Base-by-base conservation (phyloP, 1,140 invertebrate genomes). In the Scaptomyza graminum region DNA sequence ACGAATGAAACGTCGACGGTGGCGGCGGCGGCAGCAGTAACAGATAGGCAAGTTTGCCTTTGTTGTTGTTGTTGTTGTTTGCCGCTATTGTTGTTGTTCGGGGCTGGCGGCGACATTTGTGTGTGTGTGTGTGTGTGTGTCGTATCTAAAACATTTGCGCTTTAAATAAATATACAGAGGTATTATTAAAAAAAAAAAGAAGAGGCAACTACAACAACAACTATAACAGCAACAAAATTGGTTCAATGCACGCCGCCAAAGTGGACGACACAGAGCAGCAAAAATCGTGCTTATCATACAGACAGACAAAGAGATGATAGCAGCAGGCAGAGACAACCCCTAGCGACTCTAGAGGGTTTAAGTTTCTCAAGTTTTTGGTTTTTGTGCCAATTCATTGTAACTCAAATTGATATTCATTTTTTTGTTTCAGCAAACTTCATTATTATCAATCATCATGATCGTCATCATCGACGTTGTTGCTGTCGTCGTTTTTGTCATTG, bases 141-240 rank as follows among this genome's bases (percentile, higher is more conserved):
- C 83, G 83, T 88, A 88, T 88, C 83, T 88, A 88, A 87, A 88
- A 79, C 83, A 88, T 88, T 88, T 88, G 83, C 83, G 83, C 83
- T 88, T 88, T 88, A 83, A 88, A 88, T 88, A 88, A 88, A 88
- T 88, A 88, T 75, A 83, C 71, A 85, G 61, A 82, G 74, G 73
- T 72, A 76, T 79, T 78, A 87, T 87, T 78, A 87, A 82, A 85
- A 49, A 55, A 84, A 62, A 82, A 87, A 82, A 85, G 41, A 55
- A 84, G 66, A 76, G 62, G 47, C 43, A 56, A 74, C 51, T 65
- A 60, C 56, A 70, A 64, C 31, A 71, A 68, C 63, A 66, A 52
- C n/a, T 64, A 65, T 50, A 77, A 51, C 49, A 63, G 70, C 65
- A 79, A n/a, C 16, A 51, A 62, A 88, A 88, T 87, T 87, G 81